phyloP scores from a whole-genome alignment of 1,140 invertebrate genomes.

The Aphis craccivora region DNA sequence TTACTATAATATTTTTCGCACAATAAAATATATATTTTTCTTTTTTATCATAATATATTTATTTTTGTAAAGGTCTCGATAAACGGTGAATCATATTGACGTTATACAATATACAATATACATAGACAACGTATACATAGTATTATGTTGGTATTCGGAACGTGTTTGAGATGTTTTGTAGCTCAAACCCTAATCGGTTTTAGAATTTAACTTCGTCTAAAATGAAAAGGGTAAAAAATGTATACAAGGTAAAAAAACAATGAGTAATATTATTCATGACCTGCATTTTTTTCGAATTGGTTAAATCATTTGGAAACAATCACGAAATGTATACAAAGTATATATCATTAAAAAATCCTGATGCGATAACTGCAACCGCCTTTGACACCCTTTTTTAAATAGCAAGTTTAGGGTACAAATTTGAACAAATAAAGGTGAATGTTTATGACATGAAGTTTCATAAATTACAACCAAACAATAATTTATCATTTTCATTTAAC shows the following conservation, averaged over 20 bases:
- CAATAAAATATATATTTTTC: background rate
- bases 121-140: background rate
- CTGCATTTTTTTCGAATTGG: background rate
- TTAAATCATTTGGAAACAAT: background rate
- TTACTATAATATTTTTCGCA: background rate
- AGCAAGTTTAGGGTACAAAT: conserved; percentile 28
- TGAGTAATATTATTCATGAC: background rate
- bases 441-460: conserved; percentile 42
- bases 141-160: background rate
- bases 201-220: background rate
- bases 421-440: conserved; percentile 43
- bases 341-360: conserved; percentile 13
- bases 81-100: background rate
- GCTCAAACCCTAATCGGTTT: background rate
- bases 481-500: conserved; percentile 52
- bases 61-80: background rate
- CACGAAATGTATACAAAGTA: background rate
- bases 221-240: background rate
- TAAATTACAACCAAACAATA: conserved; percentile 54
- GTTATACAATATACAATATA: background rate
- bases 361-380: conserved; percentile 15
- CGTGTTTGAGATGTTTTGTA: background rate
- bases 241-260: background rate
- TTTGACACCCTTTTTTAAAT: conserved; percentile 19
- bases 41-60: background rate